Evolutionary conservation across 2,888 invertebrate genomes (phyloP).

Genomic region (Pterostichus niger): DNA sequence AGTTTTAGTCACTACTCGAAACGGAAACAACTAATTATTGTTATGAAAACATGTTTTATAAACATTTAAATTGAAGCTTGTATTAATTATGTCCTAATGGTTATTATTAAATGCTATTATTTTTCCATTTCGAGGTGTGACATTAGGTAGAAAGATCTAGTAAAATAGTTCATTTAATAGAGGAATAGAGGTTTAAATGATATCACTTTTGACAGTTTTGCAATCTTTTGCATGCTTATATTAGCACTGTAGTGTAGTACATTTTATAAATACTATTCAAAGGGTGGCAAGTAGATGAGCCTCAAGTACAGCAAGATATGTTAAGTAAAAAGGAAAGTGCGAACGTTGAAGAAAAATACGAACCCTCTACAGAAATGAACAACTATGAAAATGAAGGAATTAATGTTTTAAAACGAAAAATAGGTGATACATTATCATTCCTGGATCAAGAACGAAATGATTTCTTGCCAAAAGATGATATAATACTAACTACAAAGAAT

Average conservation of each 20-base stretch:
- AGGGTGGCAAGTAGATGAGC: constrained; percentile 60
- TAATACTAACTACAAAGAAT: constrained; percentile 75
- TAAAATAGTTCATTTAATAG: constrained; percentile 42
- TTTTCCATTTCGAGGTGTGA: constrained; percentile 14
- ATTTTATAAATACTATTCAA: constrained; percentile 65
- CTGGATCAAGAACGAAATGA: constrained; percentile 76
- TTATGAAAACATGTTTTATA: too few species aligned
- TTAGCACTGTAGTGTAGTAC: constrained; percentile 67
- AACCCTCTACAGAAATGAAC: constrained; percentile 15
- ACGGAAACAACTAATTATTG: background rate
- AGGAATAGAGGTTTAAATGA: constrained; percentile 21
- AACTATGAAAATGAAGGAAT: constrained; percentile 71
- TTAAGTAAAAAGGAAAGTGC: constrained; percentile 29
- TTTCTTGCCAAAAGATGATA: constrained; percentile 75
- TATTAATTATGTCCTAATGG: background rate
- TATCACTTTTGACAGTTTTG: constrained; percentile 55
- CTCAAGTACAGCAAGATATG: constrained; percentile 36
- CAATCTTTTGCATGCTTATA: constrained; percentile 64
- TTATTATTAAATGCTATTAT: background rate
- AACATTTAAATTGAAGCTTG: too few species aligned
- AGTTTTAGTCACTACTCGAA: constrained; percentile 21
- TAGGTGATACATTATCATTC: constrained; percentile 75
- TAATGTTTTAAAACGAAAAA: constrained; percentile 74
- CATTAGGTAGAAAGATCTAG: constrained; percentile 9
- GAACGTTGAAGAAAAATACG: constrained; percentile 26